Evolutionary conservation across 92 coral and sea anemone genomes (phyloP).

Genomic region (Meandrina meandrites): DNA sequence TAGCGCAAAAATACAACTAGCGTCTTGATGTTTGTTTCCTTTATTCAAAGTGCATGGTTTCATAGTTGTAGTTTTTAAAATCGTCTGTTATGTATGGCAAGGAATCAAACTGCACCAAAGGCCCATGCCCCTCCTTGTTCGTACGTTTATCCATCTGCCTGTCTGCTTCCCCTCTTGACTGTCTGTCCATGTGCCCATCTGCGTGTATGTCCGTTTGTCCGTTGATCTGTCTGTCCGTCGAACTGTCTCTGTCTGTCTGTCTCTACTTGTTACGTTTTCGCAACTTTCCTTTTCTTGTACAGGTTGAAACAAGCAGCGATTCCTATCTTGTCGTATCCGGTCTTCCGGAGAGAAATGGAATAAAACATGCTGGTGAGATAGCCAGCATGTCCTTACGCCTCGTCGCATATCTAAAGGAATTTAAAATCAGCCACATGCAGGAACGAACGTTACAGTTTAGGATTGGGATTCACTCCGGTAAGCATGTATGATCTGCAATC

Average conservation of each 20-base stretch:
- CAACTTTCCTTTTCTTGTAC: background rate
- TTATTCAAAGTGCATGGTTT: background rate
- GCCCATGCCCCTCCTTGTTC: too few relatives aligned
- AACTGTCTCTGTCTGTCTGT: background rate
- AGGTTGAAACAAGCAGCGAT: conserved; percentile 89
- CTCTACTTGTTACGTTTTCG: background rate
- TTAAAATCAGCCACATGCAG: conserved; percentile 77
- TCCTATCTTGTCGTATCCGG: conserved; percentile 89
- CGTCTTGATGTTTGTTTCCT: background rate
- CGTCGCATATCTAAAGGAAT: conserved; percentile 66
- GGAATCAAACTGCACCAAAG: too few relatives aligned
- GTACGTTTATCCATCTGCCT: too few relatives aligned
- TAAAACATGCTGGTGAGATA: conserved; percentile 86
- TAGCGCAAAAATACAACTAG: conserved; percentile 8
- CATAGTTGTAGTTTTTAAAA: background rate
- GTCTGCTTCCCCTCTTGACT: background rate
- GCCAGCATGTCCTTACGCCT: conserved; percentile 86
- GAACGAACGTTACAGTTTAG: conserved; percentile 65
- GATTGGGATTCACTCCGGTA: conserved; percentile 92
- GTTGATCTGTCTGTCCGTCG: background rate
- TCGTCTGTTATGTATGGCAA: too few relatives aligned
- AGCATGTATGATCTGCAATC: background rate
- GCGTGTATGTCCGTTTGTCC: background rate
- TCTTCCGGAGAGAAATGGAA: conserved; percentile 86
- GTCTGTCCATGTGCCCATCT: background rate